Conservation (phyloP, 2,113 vertebrate species). For the Neomonachus schauinslandi region DNA sequence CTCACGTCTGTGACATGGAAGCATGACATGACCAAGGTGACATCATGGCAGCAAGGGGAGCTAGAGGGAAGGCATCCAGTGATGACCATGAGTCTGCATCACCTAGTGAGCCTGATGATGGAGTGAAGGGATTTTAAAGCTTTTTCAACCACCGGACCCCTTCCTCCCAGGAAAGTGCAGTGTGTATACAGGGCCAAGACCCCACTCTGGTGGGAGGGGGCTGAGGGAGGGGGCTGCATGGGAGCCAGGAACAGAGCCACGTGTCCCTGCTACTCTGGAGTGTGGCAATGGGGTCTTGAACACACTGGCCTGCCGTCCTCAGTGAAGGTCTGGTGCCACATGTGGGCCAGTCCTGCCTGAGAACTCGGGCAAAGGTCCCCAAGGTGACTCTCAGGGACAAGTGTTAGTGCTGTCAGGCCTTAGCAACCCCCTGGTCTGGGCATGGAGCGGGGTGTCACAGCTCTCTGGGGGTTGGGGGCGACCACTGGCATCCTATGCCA, state of each 20-base stretch:
- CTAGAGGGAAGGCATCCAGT: rapidly evolving
- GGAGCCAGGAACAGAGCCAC: not conserved
- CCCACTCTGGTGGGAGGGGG: too few species aligned
- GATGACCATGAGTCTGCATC: not conserved
- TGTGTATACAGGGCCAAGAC: rapidly evolving
- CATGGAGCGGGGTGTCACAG: rapidly evolving
- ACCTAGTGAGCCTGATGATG: not conserved
- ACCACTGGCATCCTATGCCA: too few species aligned
- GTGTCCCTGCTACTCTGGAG: rapidly evolving
- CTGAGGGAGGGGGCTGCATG: rapidly evolving
- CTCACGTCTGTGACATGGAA: not conserved
- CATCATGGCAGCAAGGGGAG: not conserved
- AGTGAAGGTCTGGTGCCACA: rapidly evolving
- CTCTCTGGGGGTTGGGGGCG: not conserved
- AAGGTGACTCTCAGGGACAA: not conserved
- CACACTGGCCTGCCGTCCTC: not conserved
- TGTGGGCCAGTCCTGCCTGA: rapidly evolving
- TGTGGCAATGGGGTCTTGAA: not conserved
- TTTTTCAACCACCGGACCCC: not conserved
- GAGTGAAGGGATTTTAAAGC: not conserved
- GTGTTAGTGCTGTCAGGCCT: not conserved
- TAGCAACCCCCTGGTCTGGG: not conserved
- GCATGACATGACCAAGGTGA: not conserved
- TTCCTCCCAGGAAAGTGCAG: not conserved
- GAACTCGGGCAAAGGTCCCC: not conserved